Evolutionary conservation across 1,140 invertebrate genomes (phyloP).

Genomic region (Lucilia cuprina): DNA sequence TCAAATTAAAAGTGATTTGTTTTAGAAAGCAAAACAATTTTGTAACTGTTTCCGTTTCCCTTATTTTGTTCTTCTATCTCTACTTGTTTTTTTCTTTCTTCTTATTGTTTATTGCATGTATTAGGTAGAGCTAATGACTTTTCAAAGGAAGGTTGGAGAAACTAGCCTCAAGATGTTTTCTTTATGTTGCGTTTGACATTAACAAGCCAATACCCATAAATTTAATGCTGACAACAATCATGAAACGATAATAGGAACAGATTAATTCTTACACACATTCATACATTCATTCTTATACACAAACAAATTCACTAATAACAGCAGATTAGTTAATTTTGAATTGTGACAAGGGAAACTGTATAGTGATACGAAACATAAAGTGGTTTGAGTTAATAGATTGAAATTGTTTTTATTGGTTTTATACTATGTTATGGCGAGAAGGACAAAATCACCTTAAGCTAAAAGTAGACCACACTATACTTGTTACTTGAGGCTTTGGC

Average conservation of each 20-base stretch:
- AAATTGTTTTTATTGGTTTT: background rate
- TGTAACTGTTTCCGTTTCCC: background rate
- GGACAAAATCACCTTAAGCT: background rate
- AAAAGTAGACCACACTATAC: background rate
- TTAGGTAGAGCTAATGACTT: too few species aligned
- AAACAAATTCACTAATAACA: background rate
- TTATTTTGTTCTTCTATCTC: background rate
- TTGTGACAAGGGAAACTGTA: too few species aligned
- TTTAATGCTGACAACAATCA: constrained; percentile 6
- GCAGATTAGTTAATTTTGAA: background rate
- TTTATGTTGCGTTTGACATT: background rate
- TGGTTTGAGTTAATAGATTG: background rate
- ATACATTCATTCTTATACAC: background rate
- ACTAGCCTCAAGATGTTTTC: background rate
- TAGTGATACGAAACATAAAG: background rate
- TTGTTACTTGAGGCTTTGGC: too few species aligned
- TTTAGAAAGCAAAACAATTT: background rate
- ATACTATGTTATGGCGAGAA: background rate
- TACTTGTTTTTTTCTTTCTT: too few species aligned
- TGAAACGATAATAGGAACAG: background rate
- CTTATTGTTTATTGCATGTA: background rate
- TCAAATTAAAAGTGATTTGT: background rate
- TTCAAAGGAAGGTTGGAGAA: background rate
- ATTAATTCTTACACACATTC: background rate
- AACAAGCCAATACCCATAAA: constrained; percentile 6